Evolutionary conservation across 1,140 invertebrate species (phyloP), one percentile per base, ranked within the genome.

Genomic region (Caenorhabditis briggsae): DNA sequence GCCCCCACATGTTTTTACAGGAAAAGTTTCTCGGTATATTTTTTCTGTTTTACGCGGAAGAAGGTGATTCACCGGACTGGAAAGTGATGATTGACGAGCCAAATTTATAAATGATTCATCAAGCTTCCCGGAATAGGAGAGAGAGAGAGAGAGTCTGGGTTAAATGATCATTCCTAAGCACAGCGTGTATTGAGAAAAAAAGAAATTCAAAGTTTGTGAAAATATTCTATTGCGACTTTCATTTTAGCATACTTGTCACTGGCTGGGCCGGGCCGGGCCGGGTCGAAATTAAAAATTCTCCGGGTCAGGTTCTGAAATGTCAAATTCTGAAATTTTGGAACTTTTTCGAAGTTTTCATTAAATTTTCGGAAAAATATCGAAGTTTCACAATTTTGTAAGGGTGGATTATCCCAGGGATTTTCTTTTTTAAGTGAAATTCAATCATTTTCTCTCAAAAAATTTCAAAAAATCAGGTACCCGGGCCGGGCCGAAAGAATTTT

Each of bases 61-160:
- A n/a, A 48, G 59, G 46, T 78, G 70, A 78, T 50, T 78, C 70
- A 78, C 23, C 70, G 46, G 70, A 78, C 70, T 78, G 70, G 70
- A 78, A 70, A 53, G 65, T 70, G 65, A 46, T 70, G 65, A 78
- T 50, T 78, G 70, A 78, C 46, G 70, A 78, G 70, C 70, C 46
- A 50, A 78, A 25, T 3, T 48, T 8, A 78, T 78, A 46, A 78
- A 78, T 78, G 11, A 78, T 78, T 78, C n/a, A 78, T 78, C 50
- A 18, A 46, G 23, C 50, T 43, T 50, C 11, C 18, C 70, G 70
- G 46, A 50, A 58, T 7, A 58, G 5, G 56, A 25, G 20, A 20
- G 20, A 61, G 3, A 3, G 58, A 23, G 25, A 61, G 12, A 61
- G 16, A 53, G 50, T 53, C 50, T 53, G 9, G 50, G 2, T 33